phyloP scores from a whole-genome alignment of 2,797 vertebrate species.

The Sebastes diaconus region DNA sequence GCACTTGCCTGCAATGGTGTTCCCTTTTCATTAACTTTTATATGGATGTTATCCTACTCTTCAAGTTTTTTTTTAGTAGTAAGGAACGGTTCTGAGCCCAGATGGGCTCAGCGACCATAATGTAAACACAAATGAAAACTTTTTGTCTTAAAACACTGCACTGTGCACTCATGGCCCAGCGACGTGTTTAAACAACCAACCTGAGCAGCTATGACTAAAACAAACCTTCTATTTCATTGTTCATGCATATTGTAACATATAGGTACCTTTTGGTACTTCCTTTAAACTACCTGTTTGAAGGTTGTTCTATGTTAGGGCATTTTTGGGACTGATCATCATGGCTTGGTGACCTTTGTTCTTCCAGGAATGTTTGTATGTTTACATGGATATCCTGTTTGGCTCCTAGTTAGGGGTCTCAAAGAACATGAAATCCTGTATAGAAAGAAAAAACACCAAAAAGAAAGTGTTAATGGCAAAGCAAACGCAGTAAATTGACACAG shows the following conservation, averaged over 20 bases:
- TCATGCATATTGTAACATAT: slow-evolving; percentile 51
- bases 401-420: slow-evolving; percentile 79
- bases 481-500: not conserved
- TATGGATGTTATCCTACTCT: not conserved
- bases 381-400: slow-evolving; percentile 19
- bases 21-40: not conserved
- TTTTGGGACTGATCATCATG: slow-evolving; percentile 47
- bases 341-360: slow-evolving; percentile 57
- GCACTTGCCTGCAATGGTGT: not conserved
- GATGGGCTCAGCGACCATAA: slow-evolving; percentile 9
- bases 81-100: slow-evolving; percentile 1
- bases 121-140: slow-evolving; percentile 38
- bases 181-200: slow-evolving; percentile 26
- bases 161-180: slow-evolving; percentile 18
- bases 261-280: slow-evolving; percentile 25
- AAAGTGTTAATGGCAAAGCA: not conserved
- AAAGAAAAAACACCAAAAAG: not conserved
- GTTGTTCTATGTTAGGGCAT: slow-evolving; percentile 39
- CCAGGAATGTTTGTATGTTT: slow-evolving; percentile 36
- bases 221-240: slow-evolving; percentile 44
- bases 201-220: slow-evolving; percentile 58
- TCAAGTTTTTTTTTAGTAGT: not conserved
- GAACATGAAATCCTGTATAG: slow-evolving; percentile 85
- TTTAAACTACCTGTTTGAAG: slow-evolving; percentile 34
- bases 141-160: slow-evolving; percentile 7